Conservation (phyloP, 2,888 invertebrate genomes). For the Unio pictorum region DNA sequence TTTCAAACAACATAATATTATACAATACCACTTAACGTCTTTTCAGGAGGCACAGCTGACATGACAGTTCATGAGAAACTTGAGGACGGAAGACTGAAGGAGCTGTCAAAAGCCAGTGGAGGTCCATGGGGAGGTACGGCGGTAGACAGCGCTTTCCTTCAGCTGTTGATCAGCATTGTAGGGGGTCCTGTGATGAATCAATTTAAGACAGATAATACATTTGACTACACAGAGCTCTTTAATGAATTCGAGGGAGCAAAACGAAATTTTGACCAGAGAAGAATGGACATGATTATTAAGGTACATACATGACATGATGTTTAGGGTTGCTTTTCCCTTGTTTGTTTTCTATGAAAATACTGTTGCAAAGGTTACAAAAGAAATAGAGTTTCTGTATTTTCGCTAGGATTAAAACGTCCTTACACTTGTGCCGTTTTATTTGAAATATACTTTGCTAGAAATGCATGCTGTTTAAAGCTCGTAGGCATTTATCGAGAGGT, state of each 20-base stretch:
- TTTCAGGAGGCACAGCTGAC: constrained; percentile 22
- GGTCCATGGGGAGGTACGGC: constrained; percentile 20
- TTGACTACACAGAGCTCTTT: constrained; percentile 15
- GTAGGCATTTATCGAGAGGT: too few species aligned
- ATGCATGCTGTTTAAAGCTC: too few species aligned
- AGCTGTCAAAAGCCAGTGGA: constrained; percentile 13
- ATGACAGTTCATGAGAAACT: constrained; percentile 2
- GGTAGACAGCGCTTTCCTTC: constrained; percentile 12
- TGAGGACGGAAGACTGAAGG: constrained; percentile 10
- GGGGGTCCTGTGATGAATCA: constrained; percentile 8
- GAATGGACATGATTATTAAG: too few species aligned
- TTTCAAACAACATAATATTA: neutral
- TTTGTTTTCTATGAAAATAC: too few species aligned
- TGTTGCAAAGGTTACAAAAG: too few species aligned
- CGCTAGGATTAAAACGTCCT: too few species aligned
- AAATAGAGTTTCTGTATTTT: too few species aligned
- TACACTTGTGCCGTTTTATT: too few species aligned
- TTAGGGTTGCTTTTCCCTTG: too few species aligned
- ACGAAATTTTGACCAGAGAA: neutral
- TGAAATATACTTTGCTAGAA: too few species aligned
- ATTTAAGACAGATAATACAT: constrained; percentile 5
- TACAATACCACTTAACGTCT: neutral
- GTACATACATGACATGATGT: too few species aligned
- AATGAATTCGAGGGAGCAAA: constrained; percentile 24
- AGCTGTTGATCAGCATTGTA: constrained; percentile 7